Evolutionary conservation across 1,140 invertebrate genomes (phyloP).

Genomic region (Drosophila equinoxialis): DNA sequence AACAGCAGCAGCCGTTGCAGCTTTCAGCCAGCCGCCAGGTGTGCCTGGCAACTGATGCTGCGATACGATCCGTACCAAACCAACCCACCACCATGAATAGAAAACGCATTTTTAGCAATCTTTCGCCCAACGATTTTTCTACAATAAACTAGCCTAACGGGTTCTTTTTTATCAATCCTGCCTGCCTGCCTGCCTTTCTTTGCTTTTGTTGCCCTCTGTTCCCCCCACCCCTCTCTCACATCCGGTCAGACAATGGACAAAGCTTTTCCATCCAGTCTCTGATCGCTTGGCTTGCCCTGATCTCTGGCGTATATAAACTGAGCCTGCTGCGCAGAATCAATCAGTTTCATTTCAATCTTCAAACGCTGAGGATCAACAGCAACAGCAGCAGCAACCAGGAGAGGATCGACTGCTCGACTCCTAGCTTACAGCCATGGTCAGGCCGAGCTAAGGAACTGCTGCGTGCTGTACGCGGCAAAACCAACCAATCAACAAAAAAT

Average conservation of each 20-base stretch:
- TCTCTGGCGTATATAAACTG: slow-evolving; percentile 66
- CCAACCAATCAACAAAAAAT: slow-evolving; percentile 24
- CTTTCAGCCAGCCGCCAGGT: slow-evolving; percentile 61
- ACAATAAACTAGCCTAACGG: slow-evolving; percentile 77
- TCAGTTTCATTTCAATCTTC: slow-evolving; percentile 83
- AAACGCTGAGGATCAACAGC: slow-evolving; percentile 73
- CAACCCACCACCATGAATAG: slow-evolving; percentile 67
- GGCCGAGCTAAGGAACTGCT: slow-evolving; percentile 57
- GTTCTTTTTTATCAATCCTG: slow-evolving; percentile 47
- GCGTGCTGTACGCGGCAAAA: slow-evolving; percentile 50
- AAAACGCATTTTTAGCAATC: slow-evolving; percentile 66
- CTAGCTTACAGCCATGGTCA: slow-evolving; percentile 55
- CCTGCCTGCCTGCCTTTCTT: slow-evolving; percentile 10
- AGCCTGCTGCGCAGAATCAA: slow-evolving; percentile 79
- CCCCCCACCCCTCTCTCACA: slow-evolving; percentile 35
- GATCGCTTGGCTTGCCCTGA: slow-evolving; percentile 41
- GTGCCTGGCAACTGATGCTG: slow-evolving; percentile 56
- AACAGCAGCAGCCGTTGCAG: slow-evolving; percentile 56
- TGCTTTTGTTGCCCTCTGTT: slow-evolving; percentile 48
- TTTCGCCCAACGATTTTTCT: slow-evolving; percentile 67
- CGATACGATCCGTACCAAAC: slow-evolving; percentile 36
- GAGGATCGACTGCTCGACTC: slow-evolving; percentile 49
- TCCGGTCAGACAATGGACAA: slow-evolving; percentile 71
- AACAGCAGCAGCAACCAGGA: slow-evolving; percentile 58
- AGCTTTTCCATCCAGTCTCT: slow-evolving; percentile 67